Percentiles rank a stretch among this genome's conserved stretches.
Evolutionary conservation across 2,888 invertebrate species (phyloP).

Genomic region (Calliopum simillimum): DNA sequence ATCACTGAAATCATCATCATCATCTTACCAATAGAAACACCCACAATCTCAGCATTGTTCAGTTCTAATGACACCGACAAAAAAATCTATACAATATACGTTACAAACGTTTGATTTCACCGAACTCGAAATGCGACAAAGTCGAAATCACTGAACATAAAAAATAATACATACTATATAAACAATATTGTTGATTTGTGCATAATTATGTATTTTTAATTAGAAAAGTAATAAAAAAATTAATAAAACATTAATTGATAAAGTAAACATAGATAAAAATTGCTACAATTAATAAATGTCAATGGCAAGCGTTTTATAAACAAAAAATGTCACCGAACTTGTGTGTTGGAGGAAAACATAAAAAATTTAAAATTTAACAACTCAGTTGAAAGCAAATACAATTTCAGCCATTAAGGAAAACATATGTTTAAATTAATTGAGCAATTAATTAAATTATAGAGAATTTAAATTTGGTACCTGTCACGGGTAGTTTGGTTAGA

Average conservation of each 20-base stretch:
- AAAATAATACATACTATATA: not conserved
- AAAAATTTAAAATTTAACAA: not conserved
- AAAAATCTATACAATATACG: too few species aligned
- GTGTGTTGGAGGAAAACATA: not conserved
- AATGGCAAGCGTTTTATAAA: slow-evolving; percentile 7
- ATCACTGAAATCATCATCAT: too few species aligned
- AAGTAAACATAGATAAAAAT: not conserved
- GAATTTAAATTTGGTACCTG: too few species aligned
- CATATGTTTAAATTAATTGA: slow-evolving; percentile 25
- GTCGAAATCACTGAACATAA: not conserved
- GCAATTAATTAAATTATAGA: slow-evolving; percentile 14
- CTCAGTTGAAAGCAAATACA: not conserved
- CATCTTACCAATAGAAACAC: slow-evolving; percentile 20
- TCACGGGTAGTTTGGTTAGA: too few species aligned
- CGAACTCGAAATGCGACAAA: not conserved
- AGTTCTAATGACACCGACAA: not conserved
- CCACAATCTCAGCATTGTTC: slow-evolving; percentile 11
- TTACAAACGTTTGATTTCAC: not conserved
- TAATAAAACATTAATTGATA: not conserved
- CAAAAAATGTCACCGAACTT: not conserved
- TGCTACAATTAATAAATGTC: not conserved
- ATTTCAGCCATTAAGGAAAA: slow-evolving; percentile 7
- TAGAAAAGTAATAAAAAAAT: not conserved
- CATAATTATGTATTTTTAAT: not conserved
- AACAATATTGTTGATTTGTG: not conserved